Conservation (phyloP, 2,113 vertebrate genomes). For the Zosterops lateralis region DNA sequence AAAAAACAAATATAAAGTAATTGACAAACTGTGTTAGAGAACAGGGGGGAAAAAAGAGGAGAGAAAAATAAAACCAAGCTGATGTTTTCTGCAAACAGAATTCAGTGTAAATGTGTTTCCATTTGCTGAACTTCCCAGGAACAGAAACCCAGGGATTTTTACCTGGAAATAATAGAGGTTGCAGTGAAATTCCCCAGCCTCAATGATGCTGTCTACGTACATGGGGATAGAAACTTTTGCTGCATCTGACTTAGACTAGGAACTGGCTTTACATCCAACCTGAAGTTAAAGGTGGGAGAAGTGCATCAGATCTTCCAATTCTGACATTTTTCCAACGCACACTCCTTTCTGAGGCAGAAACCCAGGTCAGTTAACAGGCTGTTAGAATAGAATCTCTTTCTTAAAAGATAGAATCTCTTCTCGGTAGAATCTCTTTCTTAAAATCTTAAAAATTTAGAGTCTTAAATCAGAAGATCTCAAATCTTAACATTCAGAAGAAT, state of each 20-base stretch:
- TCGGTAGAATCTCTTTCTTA: not conserved
- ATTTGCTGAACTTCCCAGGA: not conserved
- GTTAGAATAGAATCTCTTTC: not conserved
- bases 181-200: not conserved
- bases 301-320: not conserved
- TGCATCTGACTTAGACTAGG: not conserved
- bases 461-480: too few relatives aligned
- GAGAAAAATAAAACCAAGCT: not conserved
- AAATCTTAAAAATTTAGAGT: not conserved
- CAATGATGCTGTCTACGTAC: rapidly evolving
- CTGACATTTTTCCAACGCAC: not conserved
- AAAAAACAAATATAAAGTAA: not conserved
- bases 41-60: not conserved
- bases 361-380: not conserved
- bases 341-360: not conserved
- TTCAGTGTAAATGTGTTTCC: not conserved
- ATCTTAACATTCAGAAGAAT: too few relatives aligned
- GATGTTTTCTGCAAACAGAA: not conserved
- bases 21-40: not conserved
- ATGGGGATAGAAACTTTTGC: not conserved
- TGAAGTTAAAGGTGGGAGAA: not conserved
- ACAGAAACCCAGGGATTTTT: not conserved
- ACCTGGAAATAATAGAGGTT: not conserved
- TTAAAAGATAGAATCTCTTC: not conserved
- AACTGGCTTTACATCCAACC: not conserved